Evolutionary conservation across 2,113 vertebrate species (phyloP).

Genomic region (Nymphicus hollandicus): DNA sequence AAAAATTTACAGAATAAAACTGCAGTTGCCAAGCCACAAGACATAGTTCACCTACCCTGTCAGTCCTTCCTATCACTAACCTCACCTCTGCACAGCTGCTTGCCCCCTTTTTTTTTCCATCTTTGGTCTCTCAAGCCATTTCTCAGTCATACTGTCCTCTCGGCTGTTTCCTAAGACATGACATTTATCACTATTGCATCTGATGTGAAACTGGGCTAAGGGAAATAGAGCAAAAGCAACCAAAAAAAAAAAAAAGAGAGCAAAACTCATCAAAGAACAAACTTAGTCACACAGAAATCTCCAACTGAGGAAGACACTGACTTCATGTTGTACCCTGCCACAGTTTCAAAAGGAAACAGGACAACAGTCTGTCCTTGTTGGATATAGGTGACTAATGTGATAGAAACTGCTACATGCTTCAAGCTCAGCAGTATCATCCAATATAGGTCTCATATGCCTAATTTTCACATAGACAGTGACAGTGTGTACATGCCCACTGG

Average conservation of each 20-base stretch:
- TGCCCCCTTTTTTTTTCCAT: neutral
- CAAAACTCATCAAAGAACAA: neutral
- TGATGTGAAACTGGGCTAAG: neutral
- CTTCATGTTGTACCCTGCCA: neutral
- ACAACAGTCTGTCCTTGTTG: neutral
- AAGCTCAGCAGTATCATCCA: neutral
- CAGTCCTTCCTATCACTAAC: neutral
- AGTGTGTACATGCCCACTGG: neutral
- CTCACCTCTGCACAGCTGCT: constrained; percentile 3
- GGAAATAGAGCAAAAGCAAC: neutral
- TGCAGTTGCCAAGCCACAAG: constrained; percentile 13
- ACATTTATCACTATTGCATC: neutral
- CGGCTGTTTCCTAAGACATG: neutral
- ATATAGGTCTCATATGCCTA: neutral
- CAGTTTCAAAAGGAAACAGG: neutral
- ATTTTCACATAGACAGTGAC: neutral
- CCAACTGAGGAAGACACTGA: neutral
- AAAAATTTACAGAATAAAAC: constrained; percentile 23
- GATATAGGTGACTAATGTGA: neutral
- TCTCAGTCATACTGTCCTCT: neutral
- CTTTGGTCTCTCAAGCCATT: neutral
- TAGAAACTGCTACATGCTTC: neutral
- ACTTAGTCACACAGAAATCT: neutral
- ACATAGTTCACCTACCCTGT: constrained; percentile 12
- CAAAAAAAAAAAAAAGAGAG: neutral